Base-by-base conservation (phyloP, 2,797 vertebrate genomes). In the Mycteria americana region DNA sequence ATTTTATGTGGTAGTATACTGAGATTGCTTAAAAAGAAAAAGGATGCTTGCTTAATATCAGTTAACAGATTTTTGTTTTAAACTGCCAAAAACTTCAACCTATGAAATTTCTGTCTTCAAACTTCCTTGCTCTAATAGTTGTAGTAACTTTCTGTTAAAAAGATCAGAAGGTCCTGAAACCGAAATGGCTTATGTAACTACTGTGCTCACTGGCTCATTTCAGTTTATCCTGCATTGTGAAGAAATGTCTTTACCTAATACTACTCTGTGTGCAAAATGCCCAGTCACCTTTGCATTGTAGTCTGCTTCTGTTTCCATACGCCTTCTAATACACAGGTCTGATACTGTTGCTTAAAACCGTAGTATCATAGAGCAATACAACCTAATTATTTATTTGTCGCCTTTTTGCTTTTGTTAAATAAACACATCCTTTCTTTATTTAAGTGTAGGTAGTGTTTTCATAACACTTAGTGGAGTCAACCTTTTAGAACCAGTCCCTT, bases 11-110 rank as follows among this genome's bases (percentile, higher is more conserved):
- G 89, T 88, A 86, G 64, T 94, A 33, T 90, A 94, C 97, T 92
- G 97, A 98, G 97, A 98, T 98, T 98, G 97, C 98, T 98, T 97
- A 97, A 98, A 98, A 97, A 97, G 97, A 97, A 97, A 98, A 97
- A 97, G 97, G 97, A 97, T 98, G 95, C 96, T 98, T 98, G 98
- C 98, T 94, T 98, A 97, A 98, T 97, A 94, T 93, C 98, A 97
- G 98, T 98, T 98, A 98, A 98, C 97, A 98, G 97, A 98, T 98
- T 98, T 97, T 96, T 95, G 95, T 97, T 97, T 96, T 96, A 96
- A 98, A 98, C 97, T 96, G 97, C 39, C 93, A 96, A 73, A 96
- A 60, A 72, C 81, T 97, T 97, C 90, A 93, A 79, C 94, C 94
- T 96, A 53, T 96, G 95, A 97, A 83, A 95, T 93, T 89, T 73